A percentile compares a stretch with the other conserved stretches of the same genome.
Evolutionary conservation across 2,113 vertebrate species (phyloP).

Genomic region (Centropus unirufus): DNA sequence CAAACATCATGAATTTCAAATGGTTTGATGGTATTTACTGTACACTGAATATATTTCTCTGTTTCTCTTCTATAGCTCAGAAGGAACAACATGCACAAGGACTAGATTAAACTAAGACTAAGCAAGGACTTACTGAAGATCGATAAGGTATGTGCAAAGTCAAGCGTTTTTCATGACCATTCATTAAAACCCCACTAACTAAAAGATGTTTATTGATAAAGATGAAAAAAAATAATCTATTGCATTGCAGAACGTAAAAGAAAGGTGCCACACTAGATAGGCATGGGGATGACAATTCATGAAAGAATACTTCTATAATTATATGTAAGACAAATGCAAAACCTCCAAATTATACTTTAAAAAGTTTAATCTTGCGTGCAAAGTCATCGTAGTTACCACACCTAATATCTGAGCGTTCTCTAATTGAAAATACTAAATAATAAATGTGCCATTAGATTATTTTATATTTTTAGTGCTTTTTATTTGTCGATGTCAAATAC

Average conservation of each 20-base stretch:
- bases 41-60: neutral
- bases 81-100: neutral
- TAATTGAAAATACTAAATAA: neutral
- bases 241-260: neutral
- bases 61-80: neutral
- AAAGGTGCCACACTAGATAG: neutral
- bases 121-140: neutral
- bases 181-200: neutral
- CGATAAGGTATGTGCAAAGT: accelerated
- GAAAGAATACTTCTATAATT: neutral
- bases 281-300: neutral
- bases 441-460: neutral
- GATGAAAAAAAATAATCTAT: neutral
- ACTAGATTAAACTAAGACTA: neutral
- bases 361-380: neutral
- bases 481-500: neutral
- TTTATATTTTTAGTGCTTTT: neutral
- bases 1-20: neutral
- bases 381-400: neutral
- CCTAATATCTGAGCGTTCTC: neutral
- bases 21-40: accelerated
- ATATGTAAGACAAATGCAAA: neutral
- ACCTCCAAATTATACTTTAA: neutral
- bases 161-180: neutral
- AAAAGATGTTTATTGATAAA: neutral